Evolutionary conservation across 2,113 vertebrate genomes (phyloP), one percentile per base, ranked within the genome.

Genomic region (Tenebrosternarchus preto): DNA sequence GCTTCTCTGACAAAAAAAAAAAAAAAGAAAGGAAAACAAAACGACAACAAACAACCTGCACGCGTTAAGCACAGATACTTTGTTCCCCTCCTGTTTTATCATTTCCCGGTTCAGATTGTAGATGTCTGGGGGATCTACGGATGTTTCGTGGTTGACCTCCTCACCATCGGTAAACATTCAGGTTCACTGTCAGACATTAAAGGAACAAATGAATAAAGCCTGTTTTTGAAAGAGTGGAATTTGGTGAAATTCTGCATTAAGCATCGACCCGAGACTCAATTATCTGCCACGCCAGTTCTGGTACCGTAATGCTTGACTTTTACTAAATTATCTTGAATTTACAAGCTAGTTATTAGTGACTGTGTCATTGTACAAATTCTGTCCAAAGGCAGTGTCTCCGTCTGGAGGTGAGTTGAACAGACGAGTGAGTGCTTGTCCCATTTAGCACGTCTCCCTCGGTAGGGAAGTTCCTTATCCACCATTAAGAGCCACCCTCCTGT

Each of bases 41-140:
- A 84, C 84, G 88, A 90, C 90, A 88, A 91, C 88, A 88, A 91
- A 87, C 87, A 90, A 90, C 88, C 90, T 87, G 88, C 80, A 80
- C 85, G 85, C 86, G 27, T 87, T 90, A 91, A 92, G 90, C 88
- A 93, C 89, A 88, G 88, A 86, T 89, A 88, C 87, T 90, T 91
- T 90, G 73, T 59, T 50, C 61, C 78, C n/a, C 43, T 55, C n/a
- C 61, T 86, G 83, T 89, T 89, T 89, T 84, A 81, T 84, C 85
- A 83, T 59, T 78, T 78, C n/a, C 27, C 9, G 5, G 9, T 46
- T 33, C 16, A 68, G 76, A 6, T 12, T 59, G 5, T 16, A 66
- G 63, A 68, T 12, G 43, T 50, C 8, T 1, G 43, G 43, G 43
- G 15, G 43, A 50, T 50, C 9, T 50, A 12, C 12, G 43, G 43